phyloP scores from a whole-genome alignment of 2,113 vertebrate genomes.

The Gila orcuttii region DNA sequence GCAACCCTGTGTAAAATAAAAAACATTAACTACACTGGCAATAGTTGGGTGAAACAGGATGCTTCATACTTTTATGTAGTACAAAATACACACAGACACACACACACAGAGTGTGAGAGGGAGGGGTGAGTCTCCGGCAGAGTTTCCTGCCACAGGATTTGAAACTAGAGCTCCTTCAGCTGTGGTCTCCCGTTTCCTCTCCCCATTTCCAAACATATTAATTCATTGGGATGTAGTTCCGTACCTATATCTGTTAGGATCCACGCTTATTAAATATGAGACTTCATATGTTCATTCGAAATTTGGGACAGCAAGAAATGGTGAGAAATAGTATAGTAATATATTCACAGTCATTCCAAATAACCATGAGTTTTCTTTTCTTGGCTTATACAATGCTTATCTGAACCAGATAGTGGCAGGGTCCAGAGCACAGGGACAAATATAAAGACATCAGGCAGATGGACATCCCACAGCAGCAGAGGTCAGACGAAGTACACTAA shows the following conservation, averaged over 20 bases:
- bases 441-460: background rate
- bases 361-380: background rate
- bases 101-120: slow-evolving; percentile 34
- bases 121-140: slow-evolving; percentile 50
- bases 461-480: background rate
- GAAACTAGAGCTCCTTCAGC: slow-evolving; percentile 63
- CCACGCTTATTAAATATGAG: slow-evolving; percentile 9
- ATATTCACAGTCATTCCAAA: background rate
- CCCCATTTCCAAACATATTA: slow-evolving; percentile 45
- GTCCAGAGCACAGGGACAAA: slow-evolving; percentile 19
- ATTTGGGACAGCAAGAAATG: background rate
- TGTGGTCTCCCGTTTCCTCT: slow-evolving; percentile 63
- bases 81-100: slow-evolving; percentile 36
- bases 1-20: background rate
- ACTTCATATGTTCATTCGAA: background rate
- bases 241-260: slow-evolving; percentile 7
- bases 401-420: background rate
- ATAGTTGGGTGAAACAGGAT: slow-evolving; percentile 12
- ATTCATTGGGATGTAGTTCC: slow-evolving; percentile 15
- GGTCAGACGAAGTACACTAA: slow-evolving; percentile 29
- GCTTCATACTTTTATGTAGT: slow-evolving; percentile 32
- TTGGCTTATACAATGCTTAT: background rate
- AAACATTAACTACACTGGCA: background rate
- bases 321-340: background rate
- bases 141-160: slow-evolving; percentile 65